Conservation (phyloP, 2,797 vertebrate genomes). For the Simalia tracyae region DNA sequence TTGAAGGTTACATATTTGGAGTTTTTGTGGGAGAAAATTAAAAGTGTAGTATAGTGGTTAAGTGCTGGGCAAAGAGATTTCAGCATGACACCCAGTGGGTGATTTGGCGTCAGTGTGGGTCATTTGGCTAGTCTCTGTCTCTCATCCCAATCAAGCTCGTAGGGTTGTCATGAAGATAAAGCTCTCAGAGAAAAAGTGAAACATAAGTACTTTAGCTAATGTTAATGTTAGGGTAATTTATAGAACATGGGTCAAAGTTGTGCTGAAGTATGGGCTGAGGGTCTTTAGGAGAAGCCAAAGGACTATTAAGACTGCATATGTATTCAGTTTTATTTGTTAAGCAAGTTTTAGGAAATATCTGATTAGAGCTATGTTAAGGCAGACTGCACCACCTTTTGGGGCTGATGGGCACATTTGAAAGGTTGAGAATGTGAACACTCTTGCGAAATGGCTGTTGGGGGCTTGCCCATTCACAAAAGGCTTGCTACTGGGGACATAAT, state of each 20-base stretch:
- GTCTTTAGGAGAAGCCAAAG: not conserved
- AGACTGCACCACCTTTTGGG: not conserved
- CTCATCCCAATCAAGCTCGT: not conserved
- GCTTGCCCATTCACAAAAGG: not conserved
- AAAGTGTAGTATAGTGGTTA: not conserved
- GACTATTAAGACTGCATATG: not conserved
- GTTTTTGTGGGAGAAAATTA: not conserved
- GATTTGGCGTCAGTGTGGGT: not conserved
- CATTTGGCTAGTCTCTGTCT: not conserved
- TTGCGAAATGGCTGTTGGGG: not conserved
- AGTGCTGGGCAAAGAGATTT: not conserved
- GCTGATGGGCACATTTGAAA: not conserved
- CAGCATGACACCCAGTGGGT: not conserved
- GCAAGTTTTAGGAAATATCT: not conserved
- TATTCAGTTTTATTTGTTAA: not conserved
- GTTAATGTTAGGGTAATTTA: not conserved
- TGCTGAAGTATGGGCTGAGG: not conserved
- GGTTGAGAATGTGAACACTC: not conserved
- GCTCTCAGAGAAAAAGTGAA: not conserved
- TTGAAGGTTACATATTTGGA: not conserved
- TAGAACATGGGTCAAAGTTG: not conserved
- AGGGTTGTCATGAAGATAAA: not conserved
- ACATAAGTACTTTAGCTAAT: not conserved
- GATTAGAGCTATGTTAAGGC: not conserved
- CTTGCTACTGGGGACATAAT: not conserved